phyloP scores from a whole-genome alignment of 2,797 vertebrate genomes.

The Rhinoraja longicauda region DNA sequence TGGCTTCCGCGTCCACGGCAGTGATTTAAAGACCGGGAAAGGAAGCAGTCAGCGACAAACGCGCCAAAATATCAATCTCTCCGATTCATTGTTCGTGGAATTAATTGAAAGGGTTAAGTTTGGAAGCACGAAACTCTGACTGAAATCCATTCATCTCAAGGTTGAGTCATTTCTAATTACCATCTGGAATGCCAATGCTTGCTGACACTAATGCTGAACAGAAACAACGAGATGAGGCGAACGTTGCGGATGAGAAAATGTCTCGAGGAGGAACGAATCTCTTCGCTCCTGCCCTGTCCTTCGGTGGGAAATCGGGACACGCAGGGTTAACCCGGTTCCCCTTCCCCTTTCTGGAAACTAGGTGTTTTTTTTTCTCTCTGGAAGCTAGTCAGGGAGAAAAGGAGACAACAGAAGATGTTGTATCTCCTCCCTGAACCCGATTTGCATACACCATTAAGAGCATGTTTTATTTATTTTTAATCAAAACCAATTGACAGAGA shows the following conservation, averaged over 20 bases:
- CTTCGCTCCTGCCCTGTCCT: background rate
- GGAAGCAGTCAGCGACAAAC: background rate
- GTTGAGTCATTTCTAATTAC: background rate
- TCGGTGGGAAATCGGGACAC: background rate
- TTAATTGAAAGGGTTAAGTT: background rate
- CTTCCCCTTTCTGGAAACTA: background rate
- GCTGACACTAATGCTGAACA: background rate
- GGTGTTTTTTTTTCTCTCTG: conserved; percentile 41
- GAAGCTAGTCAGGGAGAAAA: conserved; percentile 65
- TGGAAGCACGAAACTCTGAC: background rate
- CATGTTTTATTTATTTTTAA: conserved; percentile 82
- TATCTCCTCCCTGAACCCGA: conserved; percentile 65
- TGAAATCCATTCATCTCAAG: background rate
- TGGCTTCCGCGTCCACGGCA: too few relatives aligned
- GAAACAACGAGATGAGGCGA: background rate
- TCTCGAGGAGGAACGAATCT: background rate
- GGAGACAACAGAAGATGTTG: conserved; percentile 73
- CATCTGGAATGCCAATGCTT: background rate
- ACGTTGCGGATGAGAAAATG: background rate
- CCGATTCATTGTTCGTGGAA: too few relatives aligned
- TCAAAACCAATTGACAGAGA: conserved; percentile 80
- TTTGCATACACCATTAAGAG: conserved; percentile 72
- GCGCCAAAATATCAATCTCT: background rate
- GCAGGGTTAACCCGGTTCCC: background rate
- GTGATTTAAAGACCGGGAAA: background rate